phyloP scores from a whole-genome alignment of 2,797 vertebrate species.

The Cossypha caffra region DNA sequence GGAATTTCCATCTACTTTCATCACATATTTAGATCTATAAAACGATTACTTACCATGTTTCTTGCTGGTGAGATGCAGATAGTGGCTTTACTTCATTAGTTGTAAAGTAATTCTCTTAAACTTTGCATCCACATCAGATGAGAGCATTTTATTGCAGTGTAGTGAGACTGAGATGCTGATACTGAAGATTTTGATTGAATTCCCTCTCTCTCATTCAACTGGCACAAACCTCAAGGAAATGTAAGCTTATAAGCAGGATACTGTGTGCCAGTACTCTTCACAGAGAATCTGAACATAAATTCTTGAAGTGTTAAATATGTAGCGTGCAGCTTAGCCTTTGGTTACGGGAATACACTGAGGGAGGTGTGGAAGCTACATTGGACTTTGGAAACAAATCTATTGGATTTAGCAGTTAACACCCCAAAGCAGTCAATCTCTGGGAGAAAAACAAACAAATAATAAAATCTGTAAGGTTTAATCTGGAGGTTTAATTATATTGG shows the following conservation, averaged over 20 bases:
- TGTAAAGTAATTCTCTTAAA: not conserved
- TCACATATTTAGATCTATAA: not conserved
- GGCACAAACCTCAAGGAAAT: not conserved
- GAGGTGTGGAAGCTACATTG: not conserved
- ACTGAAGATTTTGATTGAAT: not conserved
- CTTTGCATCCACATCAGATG: not conserved
- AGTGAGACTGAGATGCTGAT: not conserved
- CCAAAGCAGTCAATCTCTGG: not conserved
- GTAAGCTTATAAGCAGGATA: not conserved
- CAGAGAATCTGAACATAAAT: not conserved
- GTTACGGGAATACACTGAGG: not conserved
- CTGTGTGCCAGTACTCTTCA: not conserved
- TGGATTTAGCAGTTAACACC: not conserved
- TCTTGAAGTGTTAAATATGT: not conserved
- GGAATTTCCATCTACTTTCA: not conserved
- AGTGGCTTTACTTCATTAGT: not conserved
- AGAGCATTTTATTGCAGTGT: not conserved
- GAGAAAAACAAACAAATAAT: not conserved
- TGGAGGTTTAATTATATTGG: not conserved
- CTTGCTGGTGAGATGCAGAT: not conserved
- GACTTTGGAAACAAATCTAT: not conserved
- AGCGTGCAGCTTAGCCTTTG: not conserved
- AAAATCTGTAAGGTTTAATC: not conserved
- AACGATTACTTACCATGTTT: not conserved
- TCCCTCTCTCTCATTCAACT: not conserved